Evolutionary conservation across 2,113 vertebrate species (phyloP).

Genomic region (Malurus elegans): DNA sequence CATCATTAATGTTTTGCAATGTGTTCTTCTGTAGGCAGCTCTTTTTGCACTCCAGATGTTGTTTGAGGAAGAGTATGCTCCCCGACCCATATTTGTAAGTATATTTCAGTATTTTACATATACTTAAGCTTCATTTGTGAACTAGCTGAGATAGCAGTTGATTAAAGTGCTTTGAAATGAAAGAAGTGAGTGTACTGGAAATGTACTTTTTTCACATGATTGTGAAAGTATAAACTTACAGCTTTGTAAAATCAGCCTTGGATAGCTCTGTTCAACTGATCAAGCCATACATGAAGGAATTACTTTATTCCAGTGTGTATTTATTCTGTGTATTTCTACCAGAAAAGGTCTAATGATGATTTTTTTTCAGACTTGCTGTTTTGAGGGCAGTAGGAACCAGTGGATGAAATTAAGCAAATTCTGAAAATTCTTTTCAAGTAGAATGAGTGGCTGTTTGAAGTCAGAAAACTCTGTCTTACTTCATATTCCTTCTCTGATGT

Average conservation of each 20-base stretch:
- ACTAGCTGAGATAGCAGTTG: neutral
- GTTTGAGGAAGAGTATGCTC: slow-evolving; percentile 83
- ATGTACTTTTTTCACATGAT: neutral
- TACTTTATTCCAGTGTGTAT: neutral
- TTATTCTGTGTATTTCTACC: neutral
- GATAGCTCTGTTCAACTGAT: neutral
- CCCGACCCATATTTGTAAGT: slow-evolving; percentile 91
- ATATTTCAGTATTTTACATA: neutral
- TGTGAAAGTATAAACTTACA: neutral
- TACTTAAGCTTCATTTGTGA: neutral
- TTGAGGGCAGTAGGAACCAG: neutral
- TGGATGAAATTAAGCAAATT: neutral
- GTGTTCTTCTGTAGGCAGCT: slow-evolving; percentile 81
- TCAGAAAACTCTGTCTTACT: neutral
- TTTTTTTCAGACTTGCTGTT: neutral
- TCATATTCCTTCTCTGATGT: neutral
- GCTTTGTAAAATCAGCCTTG: neutral
- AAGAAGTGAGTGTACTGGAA: neutral
- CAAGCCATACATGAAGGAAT: neutral
- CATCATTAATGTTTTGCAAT: neutral
- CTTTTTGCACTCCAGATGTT: slow-evolving; percentile 90
- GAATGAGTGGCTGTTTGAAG: neutral
- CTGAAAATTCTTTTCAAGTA: neutral
- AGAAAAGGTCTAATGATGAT: neutral
- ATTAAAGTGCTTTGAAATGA: neutral